These are phyloP conservation scores for Alcedo quadribrachys DNA, from an alignment of 2,797 vertebrate species.

Conservation along the genomic window DNA sequence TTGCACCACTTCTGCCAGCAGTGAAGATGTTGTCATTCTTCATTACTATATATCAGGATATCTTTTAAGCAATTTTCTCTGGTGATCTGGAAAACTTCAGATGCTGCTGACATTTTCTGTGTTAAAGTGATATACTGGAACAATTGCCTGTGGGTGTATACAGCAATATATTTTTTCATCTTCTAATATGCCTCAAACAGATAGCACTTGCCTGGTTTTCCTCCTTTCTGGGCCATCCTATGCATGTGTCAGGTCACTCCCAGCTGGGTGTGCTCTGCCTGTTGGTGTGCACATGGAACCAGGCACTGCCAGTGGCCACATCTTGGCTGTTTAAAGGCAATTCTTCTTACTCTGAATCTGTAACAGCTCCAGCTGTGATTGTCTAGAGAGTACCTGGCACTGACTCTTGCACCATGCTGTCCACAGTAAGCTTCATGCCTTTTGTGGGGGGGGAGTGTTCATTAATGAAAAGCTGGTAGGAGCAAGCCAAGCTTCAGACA, in stretches of 20 bases:
- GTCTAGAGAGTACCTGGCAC: neutral
- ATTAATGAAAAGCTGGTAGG: neutral
- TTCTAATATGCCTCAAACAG: neutral
- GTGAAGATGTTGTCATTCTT: neutral
- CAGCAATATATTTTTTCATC: conserved; percentile 14
- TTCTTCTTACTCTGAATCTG: neutral
- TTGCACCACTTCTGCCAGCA: neutral
- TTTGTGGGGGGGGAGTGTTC: neutral
- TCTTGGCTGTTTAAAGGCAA: neutral
- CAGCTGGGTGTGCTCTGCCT: neutral
- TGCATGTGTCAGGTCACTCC: neutral
- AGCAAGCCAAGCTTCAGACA: neutral
- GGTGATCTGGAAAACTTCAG: neutral
- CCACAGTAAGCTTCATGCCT: neutral
- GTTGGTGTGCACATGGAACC: neutral
- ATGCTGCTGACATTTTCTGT: neutral
- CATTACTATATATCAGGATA: neutral
- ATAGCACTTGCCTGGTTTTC: neutral
- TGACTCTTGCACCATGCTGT: neutral
- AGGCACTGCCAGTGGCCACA: rapidly evolving
- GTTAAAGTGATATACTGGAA: neutral
- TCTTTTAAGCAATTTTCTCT: neutral
- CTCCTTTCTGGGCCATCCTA: neutral
- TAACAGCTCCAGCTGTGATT: neutral
- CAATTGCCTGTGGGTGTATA: neutral